phyloP scores from a whole-genome alignment of 2,797 vertebrate genomes.

The Glyptemys insculpta region DNA sequence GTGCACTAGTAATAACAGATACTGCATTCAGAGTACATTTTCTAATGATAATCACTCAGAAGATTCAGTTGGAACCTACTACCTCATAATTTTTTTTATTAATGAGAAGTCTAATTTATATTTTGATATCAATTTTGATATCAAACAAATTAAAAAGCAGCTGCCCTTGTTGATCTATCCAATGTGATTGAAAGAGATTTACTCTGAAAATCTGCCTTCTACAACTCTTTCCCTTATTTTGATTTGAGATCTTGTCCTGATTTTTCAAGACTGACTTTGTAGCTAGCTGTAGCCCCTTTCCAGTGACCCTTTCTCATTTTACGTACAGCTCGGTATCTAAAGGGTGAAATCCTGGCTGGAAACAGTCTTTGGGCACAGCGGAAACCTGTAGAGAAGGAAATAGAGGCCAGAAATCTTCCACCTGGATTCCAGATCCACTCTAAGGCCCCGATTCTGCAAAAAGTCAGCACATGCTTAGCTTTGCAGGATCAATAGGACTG shows the following conservation, averaged over 20 bases:
- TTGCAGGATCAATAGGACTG: background rate
- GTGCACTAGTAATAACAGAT: conserved; percentile 2
- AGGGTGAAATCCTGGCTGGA: background rate
- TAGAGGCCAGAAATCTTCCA: conserved; percentile 55
- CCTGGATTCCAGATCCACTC: conserved; percentile 5
- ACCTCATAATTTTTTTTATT: background rate
- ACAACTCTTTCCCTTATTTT: conserved; percentile 14
- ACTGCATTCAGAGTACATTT: conserved; percentile 14
- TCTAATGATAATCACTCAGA: background rate
- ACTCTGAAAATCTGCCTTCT: conserved; percentile 37
- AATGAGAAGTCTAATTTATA: conserved; percentile 40
- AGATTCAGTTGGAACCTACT: conserved; percentile 30
- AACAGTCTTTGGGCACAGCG: conserved; percentile 13
- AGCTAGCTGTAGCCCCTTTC: conserved; percentile 22
- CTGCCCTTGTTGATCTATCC: background rate
- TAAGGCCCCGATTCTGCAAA: background rate
- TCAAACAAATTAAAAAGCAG: conserved; percentile 11
- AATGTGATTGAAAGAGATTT: conserved; percentile 17
- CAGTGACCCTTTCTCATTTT: conserved; percentile 37
- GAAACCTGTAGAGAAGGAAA: conserved; percentile 36
- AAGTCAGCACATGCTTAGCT: background rate
- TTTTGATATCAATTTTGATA: conserved; percentile 12
- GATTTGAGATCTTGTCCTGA: background rate
- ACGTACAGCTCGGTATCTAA: conserved; percentile 31
- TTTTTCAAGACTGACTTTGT: background rate